Evolutionary conservation across 2,797 vertebrate species (phyloP).

Genomic region (Botia kubotai): DNA sequence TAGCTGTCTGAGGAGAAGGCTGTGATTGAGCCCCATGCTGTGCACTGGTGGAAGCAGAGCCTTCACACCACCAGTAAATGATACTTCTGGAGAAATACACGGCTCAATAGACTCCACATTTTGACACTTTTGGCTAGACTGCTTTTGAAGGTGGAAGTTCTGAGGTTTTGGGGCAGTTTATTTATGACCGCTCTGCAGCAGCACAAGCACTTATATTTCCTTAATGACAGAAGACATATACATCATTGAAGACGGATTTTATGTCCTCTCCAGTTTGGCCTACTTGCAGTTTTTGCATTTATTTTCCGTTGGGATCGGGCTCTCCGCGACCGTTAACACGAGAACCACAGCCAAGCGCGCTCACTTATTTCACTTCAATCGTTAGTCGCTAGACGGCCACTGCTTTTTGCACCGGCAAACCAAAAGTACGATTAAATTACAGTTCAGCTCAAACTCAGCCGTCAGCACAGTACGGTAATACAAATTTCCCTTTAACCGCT

Average conservation of each 20-base stretch:
- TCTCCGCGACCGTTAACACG: conserved; percentile 23
- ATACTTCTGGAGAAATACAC: conserved; percentile 49
- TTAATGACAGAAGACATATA: conserved; percentile 37
- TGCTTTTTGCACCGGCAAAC: not conserved
- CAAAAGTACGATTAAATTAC: conserved; percentile 19
- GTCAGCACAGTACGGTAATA: not conserved
- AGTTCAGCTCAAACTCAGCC: not conserved
- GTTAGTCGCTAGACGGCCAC: not conserved
- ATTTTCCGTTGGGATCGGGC: conserved; percentile 34
- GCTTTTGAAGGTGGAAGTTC: conserved; percentile 37
- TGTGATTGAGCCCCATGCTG: conserved; percentile 51
- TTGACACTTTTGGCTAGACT: not conserved
- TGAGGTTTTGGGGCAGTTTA: conserved; percentile 35
- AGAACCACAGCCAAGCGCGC: conserved; percentile 18
- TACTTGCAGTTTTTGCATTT: conserved; percentile 44
- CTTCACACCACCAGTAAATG: conserved; percentile 47
- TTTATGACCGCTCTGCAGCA: conserved; percentile 36
- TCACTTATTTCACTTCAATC: conserved; percentile 8
- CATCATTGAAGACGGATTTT: conserved; percentile 32
- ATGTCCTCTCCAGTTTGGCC: conserved; percentile 32
- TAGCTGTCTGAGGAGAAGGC: conserved; percentile 40
- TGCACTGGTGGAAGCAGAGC: conserved; percentile 50
- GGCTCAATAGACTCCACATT: conserved; percentile 30
- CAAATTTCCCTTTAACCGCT: conserved; percentile 21
- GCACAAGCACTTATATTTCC: conserved; percentile 48